Evolutionary conservation across 2,113 vertebrate species (phyloP).

Genomic region (Pandion haliaetus): DNA sequence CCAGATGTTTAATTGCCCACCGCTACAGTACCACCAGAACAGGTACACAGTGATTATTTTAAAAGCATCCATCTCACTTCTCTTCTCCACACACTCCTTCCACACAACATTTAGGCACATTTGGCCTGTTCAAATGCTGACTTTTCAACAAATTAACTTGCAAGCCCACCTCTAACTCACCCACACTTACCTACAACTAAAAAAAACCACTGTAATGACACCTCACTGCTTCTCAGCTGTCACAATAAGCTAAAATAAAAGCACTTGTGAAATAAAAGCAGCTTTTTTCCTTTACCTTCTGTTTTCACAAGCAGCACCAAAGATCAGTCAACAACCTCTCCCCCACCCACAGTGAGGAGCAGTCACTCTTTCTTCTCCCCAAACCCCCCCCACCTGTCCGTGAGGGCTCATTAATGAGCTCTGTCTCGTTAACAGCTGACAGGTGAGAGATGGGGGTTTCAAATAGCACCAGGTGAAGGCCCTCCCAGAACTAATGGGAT

Average conservation of each 20-base stretch:
- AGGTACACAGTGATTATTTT: fast-evolving
- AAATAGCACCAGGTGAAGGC: neutral
- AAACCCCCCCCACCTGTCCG: fast-evolving
- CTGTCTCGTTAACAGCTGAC: fast-evolving
- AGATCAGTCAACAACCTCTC: neutral
- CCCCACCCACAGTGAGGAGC: fast-evolving
- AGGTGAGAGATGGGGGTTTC: neutral
- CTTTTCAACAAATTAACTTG: neutral
- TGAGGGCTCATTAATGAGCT: neutral
- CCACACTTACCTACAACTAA: no score
- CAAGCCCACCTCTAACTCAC: no score
- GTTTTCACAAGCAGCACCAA: fast-evolving
- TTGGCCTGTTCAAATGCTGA: fast-evolving
- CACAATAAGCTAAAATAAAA: neutral
- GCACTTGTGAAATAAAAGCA: fast-evolving
- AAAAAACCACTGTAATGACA: fast-evolving
- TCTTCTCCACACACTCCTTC: neutral
- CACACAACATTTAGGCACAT: fast-evolving
- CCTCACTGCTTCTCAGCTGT: fast-evolving
- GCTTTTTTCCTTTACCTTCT: neutral
- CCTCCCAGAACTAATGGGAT: neutral
- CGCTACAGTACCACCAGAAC: neutral
- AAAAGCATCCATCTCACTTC: fast-evolving
- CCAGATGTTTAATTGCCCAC: neutral
- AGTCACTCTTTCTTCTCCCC: fast-evolving